These are phyloP conservation scores for Botia almorhae DNA, from an alignment of 2,797 vertebrate genomes.

Conservation along the genomic window DNA sequence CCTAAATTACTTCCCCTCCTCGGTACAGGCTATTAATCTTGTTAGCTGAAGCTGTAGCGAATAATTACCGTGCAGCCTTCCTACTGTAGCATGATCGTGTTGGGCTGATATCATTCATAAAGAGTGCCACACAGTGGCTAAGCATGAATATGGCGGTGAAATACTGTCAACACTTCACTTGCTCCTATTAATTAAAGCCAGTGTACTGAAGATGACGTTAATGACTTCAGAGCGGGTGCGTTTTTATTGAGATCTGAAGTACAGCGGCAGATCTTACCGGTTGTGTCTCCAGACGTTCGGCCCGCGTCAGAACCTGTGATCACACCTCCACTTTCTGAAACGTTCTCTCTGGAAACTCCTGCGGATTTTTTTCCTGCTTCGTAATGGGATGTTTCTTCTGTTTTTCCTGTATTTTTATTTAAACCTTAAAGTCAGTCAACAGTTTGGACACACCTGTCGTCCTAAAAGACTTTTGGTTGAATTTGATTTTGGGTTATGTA, in stretches of 20 bases:
- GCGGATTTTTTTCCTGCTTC: background rate
- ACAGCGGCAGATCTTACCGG: background rate
- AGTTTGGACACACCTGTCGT: too few relatives aligned
- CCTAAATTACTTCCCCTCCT: conserved; percentile 29
- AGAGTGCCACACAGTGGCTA: conserved; percentile 31
- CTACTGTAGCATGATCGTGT: background rate
- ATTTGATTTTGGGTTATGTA: too few relatives aligned
- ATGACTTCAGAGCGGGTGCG: background rate
- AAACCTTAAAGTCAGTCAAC: too few relatives aligned
- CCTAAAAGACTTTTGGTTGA: too few relatives aligned
- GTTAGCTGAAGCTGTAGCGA: conserved; percentile 18
- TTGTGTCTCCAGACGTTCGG: conserved; percentile 1
- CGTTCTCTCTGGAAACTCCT: conserved; percentile 4
- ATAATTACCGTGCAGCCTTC: conserved; percentile 5
- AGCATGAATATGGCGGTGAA: background rate
- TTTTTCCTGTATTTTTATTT: too few relatives aligned
- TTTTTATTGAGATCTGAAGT: background rate
- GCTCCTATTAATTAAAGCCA: conserved; percentile 9
- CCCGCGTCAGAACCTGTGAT: background rate
- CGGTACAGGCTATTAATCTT: conserved; percentile 32
- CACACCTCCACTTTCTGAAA: conserved; percentile 1
- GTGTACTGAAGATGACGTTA: background rate
- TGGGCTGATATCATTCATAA: conserved; percentile 21
- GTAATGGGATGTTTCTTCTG: background rate
- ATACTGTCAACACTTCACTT: background rate